Evolutionary conservation across 2,113 vertebrate genomes (phyloP), one percentile per base, ranked within the genome.

Genomic region (Pagrus major): DNA sequence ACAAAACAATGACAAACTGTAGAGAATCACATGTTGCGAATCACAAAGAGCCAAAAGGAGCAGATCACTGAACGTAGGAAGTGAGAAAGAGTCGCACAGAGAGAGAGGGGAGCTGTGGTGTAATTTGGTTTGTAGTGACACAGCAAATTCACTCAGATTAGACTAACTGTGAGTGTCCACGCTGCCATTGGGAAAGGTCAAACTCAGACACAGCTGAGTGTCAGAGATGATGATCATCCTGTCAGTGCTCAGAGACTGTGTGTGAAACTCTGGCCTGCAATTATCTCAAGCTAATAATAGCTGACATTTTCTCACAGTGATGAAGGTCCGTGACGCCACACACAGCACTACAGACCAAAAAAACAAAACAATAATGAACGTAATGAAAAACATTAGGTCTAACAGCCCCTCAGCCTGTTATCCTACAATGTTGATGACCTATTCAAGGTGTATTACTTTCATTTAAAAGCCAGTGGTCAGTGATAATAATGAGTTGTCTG

Each of bases 391-490:
- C 76, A 76, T 88, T 90, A 80, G 46, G 46, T 77, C 31, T 23
- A 85, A 84, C 79, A 84, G 56, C 60, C 27, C n/a, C 60, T 69
- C 64, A 56, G 60, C 11, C 41, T 72, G 54, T 54, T 71, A 70
- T 77, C 51, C 58, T n/a, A 61, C 66, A 71, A 54, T 27, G 65
- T 49, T 78, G 73, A 68, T 89, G 90, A 93, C 92, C 93, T 93
- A 91, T 87, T 92, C 92, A 69, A 91, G 87, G 89, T 87, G 85
- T 70, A 80, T 92, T 93, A 92, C 77, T 77, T 81, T 88, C 85
- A 88, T 60, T 74, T 71, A 79, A 82, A 82, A 85, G 83, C 78
- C 80, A 86, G 47, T 71, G 78, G 70, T 76, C 84, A 71, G 63
- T 56, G 67, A 65, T 65, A 66, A 67, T 72, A 78, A 87, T 80